Evolutionary conservation across 2,113 vertebrate genomes (phyloP), one percentile per base, ranked within the genome.

Genomic region (Ploceus nigricollis): DNA sequence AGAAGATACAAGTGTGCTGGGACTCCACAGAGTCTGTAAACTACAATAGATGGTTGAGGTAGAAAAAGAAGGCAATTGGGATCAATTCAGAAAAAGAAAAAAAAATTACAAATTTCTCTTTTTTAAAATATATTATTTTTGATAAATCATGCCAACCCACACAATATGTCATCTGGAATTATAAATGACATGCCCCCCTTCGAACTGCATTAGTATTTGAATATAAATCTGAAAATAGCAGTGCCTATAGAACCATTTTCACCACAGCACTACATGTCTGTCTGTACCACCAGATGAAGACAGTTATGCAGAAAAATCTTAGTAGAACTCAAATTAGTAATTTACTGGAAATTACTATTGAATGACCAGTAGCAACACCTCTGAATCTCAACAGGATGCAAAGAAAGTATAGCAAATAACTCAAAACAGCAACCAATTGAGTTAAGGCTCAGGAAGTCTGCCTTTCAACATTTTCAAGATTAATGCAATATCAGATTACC

Each of bases 41-140:
- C 40, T 44, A 82, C 0, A 0, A 57, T 0, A 85, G 28, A 37
- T 13, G 9, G 31, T 9, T 25, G 14, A 73, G 16, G 12, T 3
- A 60, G 24, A 68, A 89, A 81, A 11, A 68, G 80, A 76, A 87
- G 13, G 14, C 4, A 39, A 61, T 15, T 9, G 65, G 27, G 30
- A 77, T 27, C 30, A 56, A 28, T 33, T 44, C 7, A 15, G 24
- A 12, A 44, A 84, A 58, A 33, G 17, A 14, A 28, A 78, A 58
- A 70, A 58, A 75, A 20, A 9, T 6, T 2, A 45, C 31, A 50
- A 39, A 33, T 21, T 13, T 5, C n/a, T 61, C 2, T 24, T 65
- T 57, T 54, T 11, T 5, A 24, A 63, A 79, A 64, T 13, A 10
- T 2, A 37, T 22, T 1, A 7, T 48, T 57, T 61, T 57, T 40